A percentile compares a stretch with the other conserved stretches of the same genome.
Conservation (phyloP, 2,113 vertebrate species). For the Suricata suricatta region DNA sequence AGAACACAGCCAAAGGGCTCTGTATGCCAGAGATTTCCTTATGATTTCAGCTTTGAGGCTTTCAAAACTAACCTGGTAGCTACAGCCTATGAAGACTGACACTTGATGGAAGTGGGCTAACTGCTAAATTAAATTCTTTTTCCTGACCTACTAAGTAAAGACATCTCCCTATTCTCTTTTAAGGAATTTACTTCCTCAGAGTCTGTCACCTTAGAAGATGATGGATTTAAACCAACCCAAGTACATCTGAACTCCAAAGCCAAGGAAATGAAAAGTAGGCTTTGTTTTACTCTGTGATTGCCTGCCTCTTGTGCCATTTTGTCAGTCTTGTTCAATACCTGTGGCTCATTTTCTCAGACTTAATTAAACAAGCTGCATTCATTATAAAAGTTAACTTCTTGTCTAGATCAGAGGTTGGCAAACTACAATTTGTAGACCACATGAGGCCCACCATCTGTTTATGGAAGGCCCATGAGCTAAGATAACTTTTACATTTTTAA, state of each 20-base stretch:
- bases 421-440: not conserved
- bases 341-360: constrained; percentile 19
- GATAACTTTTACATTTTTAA: constrained; percentile 45
- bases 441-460: not conserved
- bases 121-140: constrained; percentile 46
- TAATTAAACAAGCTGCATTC: not conserved
- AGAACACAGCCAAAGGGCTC: not conserved
- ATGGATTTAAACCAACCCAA: constrained; percentile 66
- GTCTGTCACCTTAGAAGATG: constrained; percentile 73
- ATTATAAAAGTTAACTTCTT: not conserved
- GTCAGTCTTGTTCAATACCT: not conserved
- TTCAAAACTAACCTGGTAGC: constrained; percentile 18
- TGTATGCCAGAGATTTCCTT: not conserved
- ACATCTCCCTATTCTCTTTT: constrained; percentile 73
- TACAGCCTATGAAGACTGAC: not conserved
- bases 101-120: constrained; percentile 24
- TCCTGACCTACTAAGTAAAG: constrained; percentile 35
- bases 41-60: not conserved
- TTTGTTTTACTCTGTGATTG: constrained; percentile 41
- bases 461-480: not conserved
- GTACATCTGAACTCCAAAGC: constrained; percentile 70
- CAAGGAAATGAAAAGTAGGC: constrained; percentile 80
- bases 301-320: not conserved
- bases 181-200: constrained; percentile 78
- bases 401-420: not conserved